These are phyloP conservation scores for Leptobrachium leishanense DNA, from an alignment of 2,113 vertebrate species.

Conservation along the genomic window DNA sequence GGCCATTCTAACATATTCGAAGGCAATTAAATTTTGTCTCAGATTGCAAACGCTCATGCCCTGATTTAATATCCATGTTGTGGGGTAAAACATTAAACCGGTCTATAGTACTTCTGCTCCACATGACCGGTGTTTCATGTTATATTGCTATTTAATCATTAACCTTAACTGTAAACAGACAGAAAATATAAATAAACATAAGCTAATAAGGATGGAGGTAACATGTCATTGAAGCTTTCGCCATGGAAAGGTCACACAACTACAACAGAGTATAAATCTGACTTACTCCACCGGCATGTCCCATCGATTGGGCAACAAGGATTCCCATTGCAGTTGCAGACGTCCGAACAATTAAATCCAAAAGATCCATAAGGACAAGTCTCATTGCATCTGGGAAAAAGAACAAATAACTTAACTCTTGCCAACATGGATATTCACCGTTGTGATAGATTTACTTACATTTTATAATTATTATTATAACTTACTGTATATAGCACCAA, in stretches of 20 bases:
- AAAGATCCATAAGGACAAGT: slow-evolving; percentile 77
- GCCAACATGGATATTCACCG: no score
- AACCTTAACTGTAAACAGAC: neutral
- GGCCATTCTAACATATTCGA: neutral
- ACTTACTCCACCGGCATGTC: slow-evolving; percentile 78
- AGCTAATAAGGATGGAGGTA: neutral
- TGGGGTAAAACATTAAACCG: neutral
- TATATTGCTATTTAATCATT: neutral
- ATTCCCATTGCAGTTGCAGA: slow-evolving; percentile 74
- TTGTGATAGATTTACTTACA: no score
- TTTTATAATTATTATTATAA: no score
- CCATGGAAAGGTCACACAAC: no score
- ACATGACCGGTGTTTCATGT: neutral
- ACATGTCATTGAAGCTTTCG: no score
- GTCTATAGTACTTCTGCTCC: neutral
- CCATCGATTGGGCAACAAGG: slow-evolving; percentile 74
- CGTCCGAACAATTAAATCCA: slow-evolving; percentile 82
- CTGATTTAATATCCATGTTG: neutral
- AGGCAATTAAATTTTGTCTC: neutral
- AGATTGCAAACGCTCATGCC: neutral
- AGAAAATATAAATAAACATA: neutral
- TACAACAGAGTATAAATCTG: no score
- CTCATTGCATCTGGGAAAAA: slow-evolving; percentile 79
- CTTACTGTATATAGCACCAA: no score
- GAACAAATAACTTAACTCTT: neutral